Percentiles rank a stretch among this genome's conserved stretches.
Conservation (phyloP, 1,140 invertebrate species). For the Drosophila novamexicana region DNA sequence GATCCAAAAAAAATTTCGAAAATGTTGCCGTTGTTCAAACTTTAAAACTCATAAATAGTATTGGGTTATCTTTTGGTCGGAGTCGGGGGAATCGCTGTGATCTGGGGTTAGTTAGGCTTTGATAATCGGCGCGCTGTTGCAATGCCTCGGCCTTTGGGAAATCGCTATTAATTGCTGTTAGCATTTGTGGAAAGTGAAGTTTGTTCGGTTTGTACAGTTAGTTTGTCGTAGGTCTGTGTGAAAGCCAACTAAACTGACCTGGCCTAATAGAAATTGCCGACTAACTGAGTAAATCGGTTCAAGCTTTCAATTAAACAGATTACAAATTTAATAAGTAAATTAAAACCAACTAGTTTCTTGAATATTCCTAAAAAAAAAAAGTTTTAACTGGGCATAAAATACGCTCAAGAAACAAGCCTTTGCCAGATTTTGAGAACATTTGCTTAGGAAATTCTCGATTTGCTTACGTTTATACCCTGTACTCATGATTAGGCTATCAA, state of each 20-base stretch:
- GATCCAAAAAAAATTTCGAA: conserved; percentile 67
- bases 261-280: conserved; percentile 23
- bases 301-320: too few relatives aligned
- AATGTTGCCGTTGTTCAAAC: conserved; percentile 63
- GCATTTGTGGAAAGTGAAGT: conserved; percentile 63
- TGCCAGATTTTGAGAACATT: too few relatives aligned
- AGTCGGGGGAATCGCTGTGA: background rate
- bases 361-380: too few relatives aligned
- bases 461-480: too few relatives aligned
- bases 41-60: conserved; percentile 73
- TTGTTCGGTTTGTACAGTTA: conserved; percentile 56
- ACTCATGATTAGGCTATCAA: too few relatives aligned
- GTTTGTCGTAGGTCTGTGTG: conserved; percentile 69
- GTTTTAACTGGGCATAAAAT: too few relatives aligned
- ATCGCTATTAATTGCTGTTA: conserved; percentile 21
- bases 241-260: conserved; percentile 62
- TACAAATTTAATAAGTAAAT: too few relatives aligned
- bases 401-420: too few relatives aligned
- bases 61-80: conserved; percentile 40
- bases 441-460: too few relatives aligned
- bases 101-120: conserved; percentile 37
- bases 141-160: conserved; percentile 37
- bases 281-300: background rate
- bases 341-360: too few relatives aligned
- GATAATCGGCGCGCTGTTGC: conserved; percentile 59